Conservation (phyloP, 2,888 invertebrate species). For the Eristalis pertinax region DNA sequence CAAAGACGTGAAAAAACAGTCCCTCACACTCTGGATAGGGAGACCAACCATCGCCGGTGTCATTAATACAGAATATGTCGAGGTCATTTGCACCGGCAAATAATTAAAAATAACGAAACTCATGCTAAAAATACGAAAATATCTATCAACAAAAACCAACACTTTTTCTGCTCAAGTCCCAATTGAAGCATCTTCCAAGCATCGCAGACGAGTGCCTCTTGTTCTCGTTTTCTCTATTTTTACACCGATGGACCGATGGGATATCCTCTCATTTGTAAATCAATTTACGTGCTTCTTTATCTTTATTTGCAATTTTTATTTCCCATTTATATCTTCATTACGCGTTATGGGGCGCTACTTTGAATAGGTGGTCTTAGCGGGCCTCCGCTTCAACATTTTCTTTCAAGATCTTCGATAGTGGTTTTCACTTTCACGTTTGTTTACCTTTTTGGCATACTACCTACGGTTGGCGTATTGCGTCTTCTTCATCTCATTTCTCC, state of each 20-base stretch:
- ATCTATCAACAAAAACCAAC: neutral
- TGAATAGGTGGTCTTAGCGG: conserved; percentile 28
- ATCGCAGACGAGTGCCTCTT: neutral
- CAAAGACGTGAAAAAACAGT: neutral
- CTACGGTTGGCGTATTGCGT: neutral
- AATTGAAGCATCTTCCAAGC: neutral
- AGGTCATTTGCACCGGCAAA: conserved; percentile 32
- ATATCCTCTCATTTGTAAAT: conserved; percentile 11
- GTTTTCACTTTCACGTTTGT: conserved; percentile 40
- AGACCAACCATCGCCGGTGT: neutral
- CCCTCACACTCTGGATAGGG: too few relatives aligned
- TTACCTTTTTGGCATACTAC: conserved; percentile 8
- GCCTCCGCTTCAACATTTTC: neutral
- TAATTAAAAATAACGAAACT: conserved; percentile 26
- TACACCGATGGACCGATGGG: neutral
- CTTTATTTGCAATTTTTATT: conserved; percentile 50
- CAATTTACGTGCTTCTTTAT: conserved; percentile 32
- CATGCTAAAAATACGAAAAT: neutral
- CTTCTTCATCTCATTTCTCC: conserved; percentile 22
- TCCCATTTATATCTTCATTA: conserved; percentile 47
- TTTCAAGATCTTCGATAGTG: conserved; percentile 15
- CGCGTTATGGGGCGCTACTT: conserved; percentile 48
- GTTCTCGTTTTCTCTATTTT: neutral
- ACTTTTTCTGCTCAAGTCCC: neutral
- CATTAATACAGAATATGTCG: neutral